phyloP scores from a whole-genome alignment of 2,888 invertebrate species.

The Bombylius discolor region DNA sequence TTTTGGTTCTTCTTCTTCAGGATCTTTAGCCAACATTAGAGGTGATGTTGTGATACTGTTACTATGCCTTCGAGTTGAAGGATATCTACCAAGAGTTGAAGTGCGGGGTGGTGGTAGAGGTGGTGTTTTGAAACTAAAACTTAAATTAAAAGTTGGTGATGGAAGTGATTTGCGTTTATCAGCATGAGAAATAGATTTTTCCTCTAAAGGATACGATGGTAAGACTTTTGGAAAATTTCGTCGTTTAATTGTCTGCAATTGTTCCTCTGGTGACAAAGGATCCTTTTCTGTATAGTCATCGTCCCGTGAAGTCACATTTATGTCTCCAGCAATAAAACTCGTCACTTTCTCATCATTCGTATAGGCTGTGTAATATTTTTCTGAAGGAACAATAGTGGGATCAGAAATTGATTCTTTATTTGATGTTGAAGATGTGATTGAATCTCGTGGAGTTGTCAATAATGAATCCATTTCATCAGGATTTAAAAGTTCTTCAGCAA shows the following conservation, averaged over 20 bases:
- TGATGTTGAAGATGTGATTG: constrained; percentile 10
- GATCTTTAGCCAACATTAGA: constrained; percentile 39
- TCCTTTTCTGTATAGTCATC: constrained; percentile 33
- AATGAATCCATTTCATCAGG: constrained; percentile 1
- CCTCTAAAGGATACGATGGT: constrained; percentile 42
- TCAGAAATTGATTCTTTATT: constrained; percentile 57
- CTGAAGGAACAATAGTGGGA: constrained; percentile 57
- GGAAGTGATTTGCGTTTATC: constrained; percentile 52
- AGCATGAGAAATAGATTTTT: background rate
- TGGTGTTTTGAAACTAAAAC: constrained; percentile 36
- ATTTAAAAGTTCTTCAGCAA: constrained; percentile 27
- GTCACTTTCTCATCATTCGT: constrained; percentile 36
- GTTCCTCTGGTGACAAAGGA: constrained; percentile 52
- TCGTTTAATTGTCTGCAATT: constrained; percentile 56
- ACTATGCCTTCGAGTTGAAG: constrained; percentile 31
- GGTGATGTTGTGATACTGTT: constrained; percentile 36
- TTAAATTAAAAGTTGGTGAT: constrained; percentile 33
- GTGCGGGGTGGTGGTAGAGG: constrained; percentile 62
- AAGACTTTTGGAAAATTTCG: constrained; percentile 75
- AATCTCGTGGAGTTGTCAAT: constrained; percentile 21
- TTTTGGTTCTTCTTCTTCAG: constrained; percentile 37
- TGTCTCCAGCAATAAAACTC: constrained; percentile 38
- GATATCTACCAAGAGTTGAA: constrained; percentile 46
- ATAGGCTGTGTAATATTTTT: constrained; percentile 36
- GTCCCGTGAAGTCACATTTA: constrained; percentile 65